Percentiles rank a stretch among this genome's conserved stretches.
These are phyloP conservation scores for Axea sp. DNA, from an alignment of 2,888 invertebrate species.

Conservation along the genomic window DNA sequence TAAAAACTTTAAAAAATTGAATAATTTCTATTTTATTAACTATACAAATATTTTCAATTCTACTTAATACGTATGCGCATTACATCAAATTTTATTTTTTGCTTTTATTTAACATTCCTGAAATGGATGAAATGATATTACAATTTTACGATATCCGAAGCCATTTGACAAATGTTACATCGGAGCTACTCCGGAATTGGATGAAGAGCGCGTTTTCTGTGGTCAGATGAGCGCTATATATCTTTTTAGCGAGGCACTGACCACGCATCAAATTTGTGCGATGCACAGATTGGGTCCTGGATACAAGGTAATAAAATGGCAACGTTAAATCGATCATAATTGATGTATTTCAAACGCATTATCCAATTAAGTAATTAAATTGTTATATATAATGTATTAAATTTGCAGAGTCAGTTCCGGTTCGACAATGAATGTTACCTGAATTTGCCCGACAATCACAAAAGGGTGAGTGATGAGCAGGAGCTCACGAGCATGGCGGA, in stretches of 20 bases:
- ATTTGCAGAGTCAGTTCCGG: conserved; percentile 96
- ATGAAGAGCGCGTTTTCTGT: conserved; percentile 98
- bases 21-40: no score
- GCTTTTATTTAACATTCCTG: no score
- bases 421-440: conserved; percentile 99
- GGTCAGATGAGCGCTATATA: conserved; percentile 99
- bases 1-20: no score
- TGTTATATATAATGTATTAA: conserved; percentile 7
- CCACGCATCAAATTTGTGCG: conserved; percentile 98
- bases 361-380: conserved; percentile 9
- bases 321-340: background rate
- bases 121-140: conserved; percentile 24
- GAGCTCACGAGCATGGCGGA: conserved; percentile 79
- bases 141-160: conserved; percentile 80
- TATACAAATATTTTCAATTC: no score
- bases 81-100: no score
- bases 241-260: conserved; percentile 97
- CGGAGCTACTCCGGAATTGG: conserved; percentile 97
- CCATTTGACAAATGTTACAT: conserved; percentile 99
- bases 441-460: conserved; percentile 98
- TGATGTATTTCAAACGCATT: background rate
- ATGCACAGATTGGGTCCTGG: conserved; percentile 99
- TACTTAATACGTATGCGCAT: no score
- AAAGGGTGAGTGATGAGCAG: conserved; percentile 92
- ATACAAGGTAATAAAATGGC: conserved; percentile 88